Evolutionary conservation across 64 coral and sea anemone species (phyloP).

Genomic region (Cladopsammia gracilis): DNA sequence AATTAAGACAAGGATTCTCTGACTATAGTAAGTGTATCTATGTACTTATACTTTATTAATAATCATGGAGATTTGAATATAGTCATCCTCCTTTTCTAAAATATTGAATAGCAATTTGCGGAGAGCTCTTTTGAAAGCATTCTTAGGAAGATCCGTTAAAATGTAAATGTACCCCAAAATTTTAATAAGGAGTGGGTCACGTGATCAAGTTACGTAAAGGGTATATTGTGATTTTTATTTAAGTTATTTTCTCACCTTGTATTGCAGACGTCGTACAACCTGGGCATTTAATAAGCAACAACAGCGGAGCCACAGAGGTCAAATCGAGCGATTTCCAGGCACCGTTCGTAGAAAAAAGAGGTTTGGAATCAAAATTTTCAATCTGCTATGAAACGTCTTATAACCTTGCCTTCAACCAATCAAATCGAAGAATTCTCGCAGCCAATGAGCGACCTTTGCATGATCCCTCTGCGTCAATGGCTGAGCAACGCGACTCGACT

Average conservation of each 20-base stretch:
- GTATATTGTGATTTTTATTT: too few species aligned
- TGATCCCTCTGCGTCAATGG: neutral
- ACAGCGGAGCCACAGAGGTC: neutral
- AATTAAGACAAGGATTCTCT: too few species aligned
- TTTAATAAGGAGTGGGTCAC: too few species aligned
- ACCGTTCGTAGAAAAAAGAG: neutral
- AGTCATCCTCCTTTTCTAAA: too few species aligned
- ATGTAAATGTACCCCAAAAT: too few species aligned
- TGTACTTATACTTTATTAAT: too few species aligned
- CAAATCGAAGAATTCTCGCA: neutral
- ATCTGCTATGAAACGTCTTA: neutral
- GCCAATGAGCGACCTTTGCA: neutral
- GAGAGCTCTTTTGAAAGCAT: too few species aligned
- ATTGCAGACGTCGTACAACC: neutral
- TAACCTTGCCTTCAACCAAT: neutral
- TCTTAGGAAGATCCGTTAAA: too few species aligned
- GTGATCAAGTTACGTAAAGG: too few species aligned
- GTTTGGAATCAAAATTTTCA: neutral
- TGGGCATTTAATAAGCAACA: neutral
- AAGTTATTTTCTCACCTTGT: neutral
- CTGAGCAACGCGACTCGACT: neutral
- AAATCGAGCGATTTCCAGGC: neutral
- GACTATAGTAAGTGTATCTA: too few species aligned
- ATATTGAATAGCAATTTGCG: too few species aligned
- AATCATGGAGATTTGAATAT: too few species aligned